Base-by-base conservation (phyloP, 1,140 invertebrate species). In the Brachionus paranguensis region DNA sequence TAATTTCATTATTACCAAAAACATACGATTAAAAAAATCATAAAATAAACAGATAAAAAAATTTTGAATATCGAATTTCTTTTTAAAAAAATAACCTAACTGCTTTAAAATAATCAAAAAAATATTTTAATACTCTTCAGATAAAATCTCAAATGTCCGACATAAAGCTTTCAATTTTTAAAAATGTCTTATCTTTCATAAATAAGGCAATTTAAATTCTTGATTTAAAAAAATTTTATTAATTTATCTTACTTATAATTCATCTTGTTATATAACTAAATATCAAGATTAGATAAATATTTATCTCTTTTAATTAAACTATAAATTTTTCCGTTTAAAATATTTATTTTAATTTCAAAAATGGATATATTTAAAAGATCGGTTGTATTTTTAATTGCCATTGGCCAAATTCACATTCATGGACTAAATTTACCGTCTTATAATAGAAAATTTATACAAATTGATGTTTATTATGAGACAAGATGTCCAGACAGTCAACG, bases 381-480 rank as follows among this genome's bases (percentile, higher is more conserved):
- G 1, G 7, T 24, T 20, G 1, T 60, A 20, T 20, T 60, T 60
- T 20, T 60, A 60, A 60, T 60, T 20, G 17, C 17, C 4, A 17
- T 60, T 20, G 20, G 20, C 8, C 53, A 60, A 60, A 20, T 60
- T 10, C 47, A 53, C 14, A 53, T 53, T n/a, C n/a, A 60, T 20
- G 53, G 53, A 60, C 20, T 55, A 55, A 20, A 17, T 20, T 20
- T 60, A 27, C 17, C 5, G 2, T 10, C 53, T 24, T 5, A 1
- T 24, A 72, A 20, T 29, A 24, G 8, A 3, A 76, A 76, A 50
- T 4, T 12, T 17, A 4, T 81, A 4, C 14, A 81, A 3, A 64
- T 81, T 64, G 53, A 55, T 20, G 78, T 81, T n/a, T 81, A 64
- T 64, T 81, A 81, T 68, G 78, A 81, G 27, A 81, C 78, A 37